Evolutionary conservation across 2,113 vertebrate species (phyloP).

Genomic region (Meleagris gallopavo): DNA sequence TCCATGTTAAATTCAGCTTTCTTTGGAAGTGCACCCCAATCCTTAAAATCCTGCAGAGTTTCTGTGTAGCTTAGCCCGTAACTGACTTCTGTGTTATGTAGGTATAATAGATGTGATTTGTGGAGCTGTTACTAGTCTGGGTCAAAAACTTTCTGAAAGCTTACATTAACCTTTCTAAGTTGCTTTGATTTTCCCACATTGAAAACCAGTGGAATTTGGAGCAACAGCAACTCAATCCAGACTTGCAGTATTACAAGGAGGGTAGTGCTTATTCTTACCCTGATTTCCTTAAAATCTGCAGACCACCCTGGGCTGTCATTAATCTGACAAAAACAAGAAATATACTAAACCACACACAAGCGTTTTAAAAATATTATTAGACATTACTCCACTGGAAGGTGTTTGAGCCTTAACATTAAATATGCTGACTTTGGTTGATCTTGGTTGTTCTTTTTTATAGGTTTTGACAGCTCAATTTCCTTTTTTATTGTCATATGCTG

Average conservation of each 20-base stretch:
- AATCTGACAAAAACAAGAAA: neutral
- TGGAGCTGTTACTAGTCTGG: neutral
- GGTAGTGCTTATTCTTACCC: neutral
- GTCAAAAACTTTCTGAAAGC: neutral
- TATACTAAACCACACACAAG: neutral
- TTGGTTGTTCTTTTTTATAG: neutral
- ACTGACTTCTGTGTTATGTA: neutral
- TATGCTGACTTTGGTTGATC: neutral
- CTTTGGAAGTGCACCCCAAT: neutral
- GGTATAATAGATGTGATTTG: neutral
- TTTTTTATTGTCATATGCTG: neutral
- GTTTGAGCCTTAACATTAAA: neutral
- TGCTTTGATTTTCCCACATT: neutral
- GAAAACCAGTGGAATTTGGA: neutral
- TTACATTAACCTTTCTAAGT: neutral
- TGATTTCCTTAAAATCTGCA: neutral
- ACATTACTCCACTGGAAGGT: neutral
- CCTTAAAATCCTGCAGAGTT: neutral
- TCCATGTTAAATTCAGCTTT: neutral
- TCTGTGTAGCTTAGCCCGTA: neutral
- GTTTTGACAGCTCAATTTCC: constrained; percentile 28
- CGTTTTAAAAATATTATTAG: neutral
- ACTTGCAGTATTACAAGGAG: neutral
- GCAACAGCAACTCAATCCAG: neutral
- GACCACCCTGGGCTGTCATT: neutral